Conservation (phyloP, 1,140 invertebrate species). For the Drosophila takahashii region DNA sequence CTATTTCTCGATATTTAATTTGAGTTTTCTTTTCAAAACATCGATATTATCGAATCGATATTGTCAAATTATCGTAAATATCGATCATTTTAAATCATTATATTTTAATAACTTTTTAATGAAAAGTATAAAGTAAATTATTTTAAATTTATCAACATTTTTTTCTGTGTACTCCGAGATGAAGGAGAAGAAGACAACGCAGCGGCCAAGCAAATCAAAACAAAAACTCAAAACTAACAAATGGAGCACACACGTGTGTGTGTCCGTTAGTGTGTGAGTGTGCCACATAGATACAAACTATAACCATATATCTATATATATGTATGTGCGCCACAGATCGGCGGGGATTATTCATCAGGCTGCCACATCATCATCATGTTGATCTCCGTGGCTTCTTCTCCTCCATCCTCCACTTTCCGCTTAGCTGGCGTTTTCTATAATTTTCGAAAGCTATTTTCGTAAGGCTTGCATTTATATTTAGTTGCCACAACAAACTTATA, state of each 20-base stretch:
- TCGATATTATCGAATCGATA: no score
- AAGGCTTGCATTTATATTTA: conserved; percentile 81
- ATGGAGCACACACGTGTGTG: conserved; percentile 58
- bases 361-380: conserved; percentile 57
- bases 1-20: no score
- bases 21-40: no score
- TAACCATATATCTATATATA: conserved; percentile 4
- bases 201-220: conserved; percentile 73
- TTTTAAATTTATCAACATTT: neutral
- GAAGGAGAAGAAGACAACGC: conserved; percentile 22
- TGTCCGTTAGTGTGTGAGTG: conserved; percentile 12
- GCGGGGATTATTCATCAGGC: conserved; percentile 73
- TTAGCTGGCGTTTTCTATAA: conserved; percentile 43
- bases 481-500: conserved; percentile 66
- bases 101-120: no score
- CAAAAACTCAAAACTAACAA: conserved; percentile 78
- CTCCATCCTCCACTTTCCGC: conserved; percentile 22
- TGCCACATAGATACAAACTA: conserved; percentile 26
- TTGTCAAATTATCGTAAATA: no score
- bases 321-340: conserved; percentile 31
- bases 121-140: no score
- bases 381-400: conserved; percentile 45
- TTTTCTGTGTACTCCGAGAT: conserved; percentile 9
- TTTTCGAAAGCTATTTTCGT: conserved; percentile 69
- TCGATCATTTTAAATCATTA: no score